Percentiles rank a stretch among this genome's conserved stretches.
These are phyloP conservation scores for Heteromormyrus szaboi DNA, from an alignment of 2,797 vertebrate genomes.

Conservation along the genomic window DNA sequence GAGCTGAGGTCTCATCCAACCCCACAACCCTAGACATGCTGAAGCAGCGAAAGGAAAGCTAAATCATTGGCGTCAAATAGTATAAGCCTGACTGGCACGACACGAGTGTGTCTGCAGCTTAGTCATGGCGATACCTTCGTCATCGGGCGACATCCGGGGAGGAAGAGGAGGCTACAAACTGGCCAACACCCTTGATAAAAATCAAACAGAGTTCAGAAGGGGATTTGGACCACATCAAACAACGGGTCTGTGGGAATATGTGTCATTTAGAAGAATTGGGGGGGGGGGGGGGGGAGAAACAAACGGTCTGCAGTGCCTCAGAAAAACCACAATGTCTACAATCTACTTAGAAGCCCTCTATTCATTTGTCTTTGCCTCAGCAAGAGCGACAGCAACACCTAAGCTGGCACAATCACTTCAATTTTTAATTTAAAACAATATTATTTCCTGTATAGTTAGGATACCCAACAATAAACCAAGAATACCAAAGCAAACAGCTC, in stretches of 20 bases:
- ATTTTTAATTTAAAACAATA: neutral
- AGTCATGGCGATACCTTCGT: neutral
- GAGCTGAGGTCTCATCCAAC: neutral
- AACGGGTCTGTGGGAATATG: neutral
- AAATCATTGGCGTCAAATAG: neutral
- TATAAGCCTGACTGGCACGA: neutral
- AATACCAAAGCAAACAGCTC: neutral
- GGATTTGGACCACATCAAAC: slow-evolving; percentile 4
- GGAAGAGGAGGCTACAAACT: neutral
- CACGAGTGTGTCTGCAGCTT: neutral
- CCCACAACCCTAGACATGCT: neutral
- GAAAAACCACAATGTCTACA: neutral
- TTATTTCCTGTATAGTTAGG: neutral
- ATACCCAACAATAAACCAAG: neutral
- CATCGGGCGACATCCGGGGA: neutral
- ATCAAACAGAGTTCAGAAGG: slow-evolving; percentile 11
- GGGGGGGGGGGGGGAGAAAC: neutral
- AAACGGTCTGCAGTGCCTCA: neutral
- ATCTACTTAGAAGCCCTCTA: neutral
- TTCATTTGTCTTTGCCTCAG: neutral
- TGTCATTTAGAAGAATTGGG: neutral
- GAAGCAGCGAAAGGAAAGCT: neutral
- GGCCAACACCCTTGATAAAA: slow-evolving; percentile 16
- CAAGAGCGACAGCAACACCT: neutral
- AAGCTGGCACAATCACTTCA: neutral